Evolutionary conservation across 2,888 invertebrate genomes (phyloP).

Genomic region (Formica aserva): DNA sequence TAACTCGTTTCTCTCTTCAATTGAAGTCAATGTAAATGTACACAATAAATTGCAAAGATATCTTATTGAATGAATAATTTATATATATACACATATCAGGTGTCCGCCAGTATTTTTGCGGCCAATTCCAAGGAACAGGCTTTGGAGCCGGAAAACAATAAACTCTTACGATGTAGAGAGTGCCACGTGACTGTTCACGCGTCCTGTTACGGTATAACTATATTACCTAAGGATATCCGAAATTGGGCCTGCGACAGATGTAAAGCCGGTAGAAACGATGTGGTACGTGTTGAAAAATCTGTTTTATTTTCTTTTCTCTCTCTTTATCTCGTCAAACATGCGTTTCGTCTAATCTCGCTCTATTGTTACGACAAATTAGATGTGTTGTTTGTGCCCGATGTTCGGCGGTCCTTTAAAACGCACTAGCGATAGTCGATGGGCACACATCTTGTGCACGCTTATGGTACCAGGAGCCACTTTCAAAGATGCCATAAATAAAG

Average conservation of each 20-base stretch:
- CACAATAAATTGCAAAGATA: neutral
- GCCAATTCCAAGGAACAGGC: slow-evolving; percentile 83
- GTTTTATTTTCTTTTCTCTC: neutral
- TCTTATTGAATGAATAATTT: neutral
- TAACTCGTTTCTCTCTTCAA: neutral
- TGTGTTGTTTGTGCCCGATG: slow-evolving; percentile 87
- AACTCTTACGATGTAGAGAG: slow-evolving; percentile 87
- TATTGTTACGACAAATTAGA: slow-evolving; percentile 74
- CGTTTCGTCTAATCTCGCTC: neutral
- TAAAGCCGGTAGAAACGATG: slow-evolving; percentile 81
- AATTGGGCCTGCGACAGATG: slow-evolving; percentile 86
- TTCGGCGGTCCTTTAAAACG: slow-evolving; percentile 89
- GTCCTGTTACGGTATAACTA: slow-evolving; percentile 86
- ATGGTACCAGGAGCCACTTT: slow-evolving; percentile 89
- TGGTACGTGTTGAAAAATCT: slow-evolving; percentile 76
- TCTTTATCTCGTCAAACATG: neutral
- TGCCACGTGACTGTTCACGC: slow-evolving; percentile 88
- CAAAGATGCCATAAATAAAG: slow-evolving; percentile 84
- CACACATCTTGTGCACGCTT: slow-evolving; percentile 89
- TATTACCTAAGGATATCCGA: slow-evolving; percentile 80
- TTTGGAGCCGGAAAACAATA: slow-evolving; percentile 82
- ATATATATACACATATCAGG: slow-evolving; percentile 67
- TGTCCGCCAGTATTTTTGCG: slow-evolving; percentile 82
- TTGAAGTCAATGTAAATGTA: neutral
- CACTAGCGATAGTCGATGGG: slow-evolving; percentile 89